These are phyloP conservation scores for Clostera curtula DNA, from an alignment of 2,888 invertebrate species.

Conservation along the genomic window DNA sequence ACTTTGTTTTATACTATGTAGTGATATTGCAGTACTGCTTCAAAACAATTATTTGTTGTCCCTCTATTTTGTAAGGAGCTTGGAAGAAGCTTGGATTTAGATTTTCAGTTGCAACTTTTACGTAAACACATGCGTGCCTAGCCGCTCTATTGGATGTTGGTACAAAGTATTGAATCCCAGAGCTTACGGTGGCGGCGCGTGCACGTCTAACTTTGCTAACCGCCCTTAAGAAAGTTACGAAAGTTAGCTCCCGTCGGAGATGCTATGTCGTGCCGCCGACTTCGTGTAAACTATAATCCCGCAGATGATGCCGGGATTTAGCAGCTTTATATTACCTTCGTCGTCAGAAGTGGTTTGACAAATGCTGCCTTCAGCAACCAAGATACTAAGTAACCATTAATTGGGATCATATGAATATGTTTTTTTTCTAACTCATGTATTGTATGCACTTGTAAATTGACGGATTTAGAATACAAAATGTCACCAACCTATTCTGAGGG, in stretches of 20 bases:
- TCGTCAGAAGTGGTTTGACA: slow-evolving; percentile 52
- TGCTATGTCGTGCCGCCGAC: slow-evolving; percentile 53
- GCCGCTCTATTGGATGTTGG: slow-evolving; percentile 55
- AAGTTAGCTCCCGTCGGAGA: slow-evolving; percentile 64
- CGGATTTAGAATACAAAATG: no score
- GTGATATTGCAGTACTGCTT: no score
- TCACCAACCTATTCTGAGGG: no score
- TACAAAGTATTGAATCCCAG: slow-evolving; percentile 62
- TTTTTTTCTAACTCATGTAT: no score
- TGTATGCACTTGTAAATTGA: no score
- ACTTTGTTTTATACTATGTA: no score
- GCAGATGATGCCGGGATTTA: slow-evolving; percentile 68
- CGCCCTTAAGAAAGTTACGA: slow-evolving; percentile 68
- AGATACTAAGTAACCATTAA: slow-evolving; percentile 17
- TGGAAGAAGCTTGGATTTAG: slow-evolving; percentile 6
- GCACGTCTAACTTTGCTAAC: slow-evolving; percentile 71
- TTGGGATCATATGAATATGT: no score
- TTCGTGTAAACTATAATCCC: slow-evolving; percentile 69
- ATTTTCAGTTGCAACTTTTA: slow-evolving; percentile 19
- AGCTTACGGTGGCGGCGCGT: slow-evolving; percentile 65
- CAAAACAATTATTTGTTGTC: no score
- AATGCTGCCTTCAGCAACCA: slow-evolving; percentile 36
- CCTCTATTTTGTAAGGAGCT: no score
- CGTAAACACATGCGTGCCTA: slow-evolving; percentile 32
- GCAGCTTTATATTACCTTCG: slow-evolving; percentile 59